Percentiles rank a stretch among this genome's conserved stretches.
These are phyloP conservation scores for Neoascia interrupta DNA, from an alignment of 2,888 invertebrate species.

Conservation along the genomic window DNA sequence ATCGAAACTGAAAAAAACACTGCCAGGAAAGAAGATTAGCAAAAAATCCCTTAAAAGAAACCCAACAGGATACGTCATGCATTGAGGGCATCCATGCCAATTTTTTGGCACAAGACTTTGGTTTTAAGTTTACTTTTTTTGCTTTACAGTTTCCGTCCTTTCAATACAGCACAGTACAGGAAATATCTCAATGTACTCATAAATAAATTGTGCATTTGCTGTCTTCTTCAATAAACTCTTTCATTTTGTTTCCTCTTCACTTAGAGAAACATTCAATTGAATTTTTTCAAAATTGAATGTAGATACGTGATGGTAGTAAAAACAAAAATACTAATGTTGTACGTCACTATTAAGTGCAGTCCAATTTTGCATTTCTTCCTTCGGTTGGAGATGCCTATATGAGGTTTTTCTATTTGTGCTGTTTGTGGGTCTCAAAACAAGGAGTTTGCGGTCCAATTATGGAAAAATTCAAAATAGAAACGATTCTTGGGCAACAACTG, in stretches of 20 bases:
- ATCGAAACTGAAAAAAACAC: conserved; percentile 47
- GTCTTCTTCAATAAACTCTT: conserved; percentile 35
- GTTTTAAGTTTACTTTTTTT: conserved; percentile 19
- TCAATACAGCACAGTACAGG: conserved; percentile 22
- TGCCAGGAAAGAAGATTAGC: conserved; percentile 42
- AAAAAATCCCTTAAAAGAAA: conserved; percentile 39
- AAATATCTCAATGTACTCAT: conserved; percentile 66
- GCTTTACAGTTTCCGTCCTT: neutral
- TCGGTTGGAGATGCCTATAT: too few relatives aligned
- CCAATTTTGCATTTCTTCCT: neutral
- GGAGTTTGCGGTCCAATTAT: conserved; percentile 1
- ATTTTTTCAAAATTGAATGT: neutral
- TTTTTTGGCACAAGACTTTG: conserved; percentile 39
- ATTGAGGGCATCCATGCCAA: conserved; percentile 46
- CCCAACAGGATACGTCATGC: conserved; percentile 48
- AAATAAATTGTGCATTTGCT: conserved; percentile 69
- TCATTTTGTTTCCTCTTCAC: neutral
- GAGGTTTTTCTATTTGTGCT: too few relatives aligned
- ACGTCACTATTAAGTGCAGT: neutral
- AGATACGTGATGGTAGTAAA: neutral
- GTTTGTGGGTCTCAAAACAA: neutral
- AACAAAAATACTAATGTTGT: conserved; percentile 9
- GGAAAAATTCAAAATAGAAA: conserved; percentile 28
- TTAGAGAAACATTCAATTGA: neutral
- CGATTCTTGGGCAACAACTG: conserved; percentile 3